Evolutionary conservation across 1,140 invertebrate species (phyloP), one percentile per base, ranked within the genome.

Genomic region (Mercenaria mercenaria): DNA sequence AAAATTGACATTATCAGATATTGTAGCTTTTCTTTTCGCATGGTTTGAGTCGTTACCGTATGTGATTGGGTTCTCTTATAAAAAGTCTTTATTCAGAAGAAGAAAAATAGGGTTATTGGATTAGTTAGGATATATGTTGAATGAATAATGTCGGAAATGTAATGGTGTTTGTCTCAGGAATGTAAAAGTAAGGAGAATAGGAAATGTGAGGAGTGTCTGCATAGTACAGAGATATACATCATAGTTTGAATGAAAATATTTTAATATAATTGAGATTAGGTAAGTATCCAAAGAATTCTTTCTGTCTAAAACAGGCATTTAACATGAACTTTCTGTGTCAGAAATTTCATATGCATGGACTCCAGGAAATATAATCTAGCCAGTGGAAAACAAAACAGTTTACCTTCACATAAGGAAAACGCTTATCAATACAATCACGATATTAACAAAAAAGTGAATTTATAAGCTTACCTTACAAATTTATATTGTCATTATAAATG

Each of bases 1-100:
- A 39, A 2, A 72, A 72, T 72, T 72, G 67, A 72, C 67, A 72
- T 39, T 72, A 34, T 4, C 61, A 4, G 34, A 72, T 2, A 72
- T 13, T 18, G 18, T 34, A 23, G 37, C 34, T 72, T 67, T 37
- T 29, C 10, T 18, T 6, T 39, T 4, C 15, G 34, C 29, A 39
- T 37, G 67, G 18, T n/a, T 39, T 32, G 67, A 64, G 39, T 72
- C 34, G 67, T 1, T 72, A 37, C 2, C 34, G 26, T 72, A 72
- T 39, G 34, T 41, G 32, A 15, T n/a, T 26, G 1, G 32, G 34
- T 34, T 72, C 15, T 72, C 67, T 39, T 20, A 29, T 37, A 39
- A 18, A 39, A 72, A 37, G 34, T 72, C 67, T 72, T 72, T 72
- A 72, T 72, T 72, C 34, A 72, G 32, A 39, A 72, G 10, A 39